phyloP scores from a whole-genome alignment of 2,797 vertebrate genomes.

The Sebastes umbrosus region DNA sequence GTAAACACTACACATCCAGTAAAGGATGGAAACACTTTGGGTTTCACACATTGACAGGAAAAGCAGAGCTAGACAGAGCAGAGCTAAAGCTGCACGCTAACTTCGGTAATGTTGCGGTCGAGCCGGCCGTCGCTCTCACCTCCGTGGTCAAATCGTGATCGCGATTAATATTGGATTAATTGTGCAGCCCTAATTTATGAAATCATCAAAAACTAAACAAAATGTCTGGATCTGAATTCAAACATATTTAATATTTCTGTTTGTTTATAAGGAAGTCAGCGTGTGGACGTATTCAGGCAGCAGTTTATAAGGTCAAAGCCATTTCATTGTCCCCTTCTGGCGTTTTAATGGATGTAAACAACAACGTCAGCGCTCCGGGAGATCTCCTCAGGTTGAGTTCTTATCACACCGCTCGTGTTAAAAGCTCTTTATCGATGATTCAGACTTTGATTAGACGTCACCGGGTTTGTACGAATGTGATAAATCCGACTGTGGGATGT shows the following conservation, averaged over 20 bases:
- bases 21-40: no score
- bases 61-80: no score
- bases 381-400: not conserved
- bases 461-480: not conserved
- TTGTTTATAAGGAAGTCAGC: not conserved
- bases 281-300: not conserved
- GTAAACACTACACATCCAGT: no score
- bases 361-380: not conserved
- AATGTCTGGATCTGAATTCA: no score
- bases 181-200: no score
- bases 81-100: accelerated
- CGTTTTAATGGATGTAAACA: not conserved
- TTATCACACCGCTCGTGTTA: not conserved
- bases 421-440: not conserved
- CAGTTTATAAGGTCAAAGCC: not conserved
- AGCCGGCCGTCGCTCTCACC: no score
- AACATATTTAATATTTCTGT: not conserved
- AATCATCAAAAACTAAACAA: no score
- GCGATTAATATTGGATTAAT: no score
- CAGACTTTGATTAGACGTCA: not conserved
- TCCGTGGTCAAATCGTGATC: no score
- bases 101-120: no score
- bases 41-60: no score
- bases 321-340: not conserved
- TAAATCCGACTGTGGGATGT: not conserved